Base-by-base conservation (phyloP, 1,140 invertebrate genomes). In the Zaprionus capensis region DNA sequence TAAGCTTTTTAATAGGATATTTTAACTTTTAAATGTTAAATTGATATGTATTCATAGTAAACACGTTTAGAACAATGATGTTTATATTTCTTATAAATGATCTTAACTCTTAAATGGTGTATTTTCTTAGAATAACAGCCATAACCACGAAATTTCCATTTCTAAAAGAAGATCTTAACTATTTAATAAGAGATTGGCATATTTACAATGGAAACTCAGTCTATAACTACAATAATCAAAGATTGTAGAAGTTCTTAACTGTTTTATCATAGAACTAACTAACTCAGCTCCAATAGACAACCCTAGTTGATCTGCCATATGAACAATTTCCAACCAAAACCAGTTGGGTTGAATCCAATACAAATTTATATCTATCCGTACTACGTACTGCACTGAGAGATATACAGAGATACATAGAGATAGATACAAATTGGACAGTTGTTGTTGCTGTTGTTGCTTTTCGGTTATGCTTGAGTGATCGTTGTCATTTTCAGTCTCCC, bases 401-500 rank as follows among this genome's bases (percentile, higher is more conserved):
- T 28, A 62, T 55, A 69, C 20, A 67, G 24, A 17, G 58, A 59
- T 22, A 46, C 41, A 49, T 73, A 78, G 65, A 81, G 66, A 90
- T 90, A 84, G 78, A 77, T 80, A 77, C 76, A 80, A 78, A 74
- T 80, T 78, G 70, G 71, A 22, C 14, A 24, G 31, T 58, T 58
- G 31, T 62, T 68, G 73, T 76, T 64, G 71, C 22, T 75, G 61
- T 55, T 74, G 76, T 80, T 84, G 82, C 68, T 69, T 71, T 88
- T 90, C 71, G 79, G 85, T 85, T 83, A 72, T 90, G 85, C 85
- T 90, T 90, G 79, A 90, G 86, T 91, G 85, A 90, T 91, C 85
- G 85, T 81, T 91, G 73, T 85, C 85, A 91, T 90, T 91, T 91
- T 79, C 78, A 78, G 81, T 91, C 79, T 88, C 86, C 79, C 85